Conservation (phyloP, 2,797 vertebrate genomes). For the Lycodopsis pacificus region DNA sequence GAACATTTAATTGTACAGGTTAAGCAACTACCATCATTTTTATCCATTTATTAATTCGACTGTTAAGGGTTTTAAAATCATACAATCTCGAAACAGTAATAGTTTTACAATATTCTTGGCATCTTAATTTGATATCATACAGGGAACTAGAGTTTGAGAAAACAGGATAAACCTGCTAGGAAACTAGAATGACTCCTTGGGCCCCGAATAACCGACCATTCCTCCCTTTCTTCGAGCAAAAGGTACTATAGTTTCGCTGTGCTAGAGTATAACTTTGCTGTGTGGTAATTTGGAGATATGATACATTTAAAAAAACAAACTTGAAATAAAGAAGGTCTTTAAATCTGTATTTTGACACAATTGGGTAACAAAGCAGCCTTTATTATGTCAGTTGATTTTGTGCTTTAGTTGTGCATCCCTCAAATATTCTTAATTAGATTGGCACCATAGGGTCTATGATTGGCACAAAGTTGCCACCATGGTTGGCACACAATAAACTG, state of each 20-base stretch:
- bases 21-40: background rate
- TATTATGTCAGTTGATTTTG: background rate
- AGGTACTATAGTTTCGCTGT: background rate
- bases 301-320: background rate
- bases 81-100: background rate
- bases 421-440: background rate
- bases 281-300: background rate
- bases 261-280: background rate
- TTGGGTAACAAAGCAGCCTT: background rate
- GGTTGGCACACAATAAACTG: background rate
- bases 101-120: background rate
- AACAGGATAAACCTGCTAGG: background rate
- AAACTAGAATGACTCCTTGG: background rate
- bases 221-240: background rate
- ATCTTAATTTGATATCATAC: background rate
- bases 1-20: background rate
- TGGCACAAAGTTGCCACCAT: background rate
- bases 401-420: background rate
- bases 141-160: background rate
- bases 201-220: background rate
- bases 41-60: background rate
- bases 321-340: background rate
- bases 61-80: background rate
- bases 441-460: background rate
- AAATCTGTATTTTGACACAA: background rate